These are phyloP conservation scores for Maniola jurtina DNA, from an alignment of 1,140 invertebrate genomes.

Conservation along the genomic window DNA sequence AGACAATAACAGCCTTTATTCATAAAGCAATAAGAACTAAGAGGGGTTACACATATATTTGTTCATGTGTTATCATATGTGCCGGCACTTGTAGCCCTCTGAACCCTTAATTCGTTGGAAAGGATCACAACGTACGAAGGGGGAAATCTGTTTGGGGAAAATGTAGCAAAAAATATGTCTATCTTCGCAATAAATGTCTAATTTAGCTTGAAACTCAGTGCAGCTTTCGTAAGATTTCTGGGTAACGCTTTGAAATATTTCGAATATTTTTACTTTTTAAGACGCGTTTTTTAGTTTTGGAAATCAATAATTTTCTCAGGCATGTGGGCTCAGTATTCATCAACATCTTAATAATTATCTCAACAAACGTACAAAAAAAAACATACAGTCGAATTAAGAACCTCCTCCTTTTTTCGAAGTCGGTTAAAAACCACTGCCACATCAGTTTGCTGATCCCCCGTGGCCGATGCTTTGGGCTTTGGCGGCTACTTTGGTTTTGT, in stretches of 20 bases:
- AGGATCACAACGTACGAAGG: constrained; percentile 8
- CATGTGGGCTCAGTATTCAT: too few species aligned
- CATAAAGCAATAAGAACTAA: constrained; percentile 4
- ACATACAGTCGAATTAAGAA: too few species aligned
- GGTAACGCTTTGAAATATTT: background rate
- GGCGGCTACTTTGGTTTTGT: too few species aligned
- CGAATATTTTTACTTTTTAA: too few species aligned
- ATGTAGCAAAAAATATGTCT: constrained; percentile 6
- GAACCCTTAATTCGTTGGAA: constrained; percentile 21
- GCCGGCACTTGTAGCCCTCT: constrained; percentile 9
- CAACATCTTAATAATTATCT: too few species aligned
- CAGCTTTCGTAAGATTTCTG: background rate
- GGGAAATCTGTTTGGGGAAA: constrained; percentile 11
- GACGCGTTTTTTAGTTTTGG: too few species aligned
- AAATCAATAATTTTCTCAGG: too few species aligned
- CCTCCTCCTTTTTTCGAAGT: too few species aligned
- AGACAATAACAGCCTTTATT: background rate
- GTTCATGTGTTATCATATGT: constrained; percentile 8
- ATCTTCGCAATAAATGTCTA: background rate
- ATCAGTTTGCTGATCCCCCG: too few species aligned
- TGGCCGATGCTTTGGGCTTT: too few species aligned
- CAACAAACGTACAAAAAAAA: too few species aligned
- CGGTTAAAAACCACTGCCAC: too few species aligned
- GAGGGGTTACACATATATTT: background rate
- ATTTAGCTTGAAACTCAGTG: background rate